Percentiles rank a stretch among this genome's conserved stretches.
These are phyloP conservation scores for Rhinatrema bivittatum DNA, from an alignment of 2,797 vertebrate genomes.

Conservation along the genomic window DNA sequence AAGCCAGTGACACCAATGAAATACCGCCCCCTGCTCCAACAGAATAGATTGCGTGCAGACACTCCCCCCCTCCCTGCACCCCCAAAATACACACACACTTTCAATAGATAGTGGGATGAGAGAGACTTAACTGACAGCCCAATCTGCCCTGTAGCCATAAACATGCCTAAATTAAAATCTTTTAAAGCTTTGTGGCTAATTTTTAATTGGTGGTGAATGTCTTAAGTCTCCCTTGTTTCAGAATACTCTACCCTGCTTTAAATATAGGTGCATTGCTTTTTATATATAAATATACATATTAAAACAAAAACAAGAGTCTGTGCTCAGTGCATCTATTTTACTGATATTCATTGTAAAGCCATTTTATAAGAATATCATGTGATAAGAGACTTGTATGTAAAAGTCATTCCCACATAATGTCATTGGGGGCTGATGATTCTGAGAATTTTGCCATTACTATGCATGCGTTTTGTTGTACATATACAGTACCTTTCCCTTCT, in stretches of 20 bases:
- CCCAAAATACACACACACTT: slow-evolving; percentile 30
- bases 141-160: slow-evolving; percentile 41
- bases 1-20: slow-evolving; percentile 83
- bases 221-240: slow-evolving; percentile 52
- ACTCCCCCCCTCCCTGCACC: too few species aligned
- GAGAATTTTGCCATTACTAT: slow-evolving; percentile 27
- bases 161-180: slow-evolving; percentile 52
- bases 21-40: slow-evolving; percentile 52
- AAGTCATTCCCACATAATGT: slow-evolving; percentile 24
- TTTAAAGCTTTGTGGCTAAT: slow-evolving; percentile 50
- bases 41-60: slow-evolving; percentile 70
- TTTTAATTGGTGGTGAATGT: slow-evolving; percentile 46
- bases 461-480: slow-evolving; percentile 45
- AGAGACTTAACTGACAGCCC: slow-evolving; percentile 30
- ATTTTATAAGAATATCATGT: slow-evolving; percentile 52
- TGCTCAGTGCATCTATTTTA: slow-evolving; percentile 53
- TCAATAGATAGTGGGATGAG: not conserved
- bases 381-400: slow-evolving; percentile 39
- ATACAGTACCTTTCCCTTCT: slow-evolving; percentile 25
- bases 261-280: slow-evolving; percentile 67
- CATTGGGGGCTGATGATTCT: slow-evolving; percentile 24
- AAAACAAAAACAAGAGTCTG: slow-evolving; percentile 48
- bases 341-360: slow-evolving; percentile 56
- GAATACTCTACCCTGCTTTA: slow-evolving; percentile 58
- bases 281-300: slow-evolving; percentile 33